Conservation (phyloP, 1,140 invertebrate genomes). For the Psilanteris sp. region DNA sequence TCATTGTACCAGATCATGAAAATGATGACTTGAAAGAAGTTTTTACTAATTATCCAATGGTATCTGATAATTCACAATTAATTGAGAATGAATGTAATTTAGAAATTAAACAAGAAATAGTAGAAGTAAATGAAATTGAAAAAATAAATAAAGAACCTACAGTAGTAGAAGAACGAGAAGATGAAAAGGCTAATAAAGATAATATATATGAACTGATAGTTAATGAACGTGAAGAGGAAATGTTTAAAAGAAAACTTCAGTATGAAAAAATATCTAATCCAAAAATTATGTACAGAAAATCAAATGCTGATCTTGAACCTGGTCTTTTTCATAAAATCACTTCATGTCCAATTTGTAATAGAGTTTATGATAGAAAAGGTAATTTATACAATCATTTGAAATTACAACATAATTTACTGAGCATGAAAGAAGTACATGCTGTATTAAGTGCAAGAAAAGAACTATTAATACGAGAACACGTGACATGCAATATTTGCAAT, state of each 20-base stretch:
- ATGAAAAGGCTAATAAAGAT: too few species aligned
- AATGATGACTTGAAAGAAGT: neutral
- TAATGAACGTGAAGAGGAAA: constrained; percentile 13
- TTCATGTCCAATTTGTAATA: constrained; percentile 44
- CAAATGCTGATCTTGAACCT: constrained; percentile 12
- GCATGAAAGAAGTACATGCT: constrained; percentile 35
- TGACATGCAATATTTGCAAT: constrained; percentile 32
- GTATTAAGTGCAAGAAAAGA: constrained; percentile 16
- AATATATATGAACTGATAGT: neutral
- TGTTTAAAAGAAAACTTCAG: constrained; percentile 6
- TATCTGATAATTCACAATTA: neutral
- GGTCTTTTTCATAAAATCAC: constrained; percentile 38
- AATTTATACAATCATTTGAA: constrained; percentile 53
- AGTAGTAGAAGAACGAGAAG: constrained; percentile 1
- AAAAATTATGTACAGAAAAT: constrained; percentile 20
- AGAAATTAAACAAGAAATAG: neutral
- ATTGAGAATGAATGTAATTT: constrained; percentile 6
- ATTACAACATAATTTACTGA: constrained; percentile 38
- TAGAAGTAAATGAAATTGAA: neutral
- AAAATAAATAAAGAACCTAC: neutral
- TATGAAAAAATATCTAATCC: constrained; percentile 15
- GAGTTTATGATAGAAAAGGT: constrained; percentile 46
- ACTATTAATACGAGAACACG: constrained; percentile 4
- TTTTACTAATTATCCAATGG: neutral
- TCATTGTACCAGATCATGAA: constrained; percentile 37